Evolutionary conservation across 2,888 invertebrate species (phyloP).

Genomic region (Leptura quadrifasciata): DNA sequence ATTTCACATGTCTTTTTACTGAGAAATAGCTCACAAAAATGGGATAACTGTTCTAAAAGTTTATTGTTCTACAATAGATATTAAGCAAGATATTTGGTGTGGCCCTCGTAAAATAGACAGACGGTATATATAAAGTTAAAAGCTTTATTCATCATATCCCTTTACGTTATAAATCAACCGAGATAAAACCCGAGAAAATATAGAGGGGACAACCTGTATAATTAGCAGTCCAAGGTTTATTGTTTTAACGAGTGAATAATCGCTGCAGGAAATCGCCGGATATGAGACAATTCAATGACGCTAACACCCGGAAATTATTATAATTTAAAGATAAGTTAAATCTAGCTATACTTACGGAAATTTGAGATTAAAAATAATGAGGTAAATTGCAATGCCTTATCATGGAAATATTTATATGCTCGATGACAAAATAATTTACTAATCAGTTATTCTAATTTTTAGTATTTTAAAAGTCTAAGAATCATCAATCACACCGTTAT

Average conservation of each 20-base stretch:
- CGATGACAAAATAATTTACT: background rate
- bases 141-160: too few species aligned
- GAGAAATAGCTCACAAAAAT: too few species aligned
- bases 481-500: too few species aligned
- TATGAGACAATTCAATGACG: constrained; percentile 16
- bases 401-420: background rate
- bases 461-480: too few species aligned
- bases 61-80: too few species aligned
- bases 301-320: constrained; percentile 37
- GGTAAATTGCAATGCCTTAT: background rate
- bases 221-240: constrained; percentile 8
- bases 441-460: background rate
- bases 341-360: background rate
- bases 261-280: constrained; percentile 21
- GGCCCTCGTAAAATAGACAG: too few species aligned
- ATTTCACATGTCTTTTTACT: too few species aligned
- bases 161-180: too few species aligned
- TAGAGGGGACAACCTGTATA: background rate
- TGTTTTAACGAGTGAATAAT: constrained; percentile 24
- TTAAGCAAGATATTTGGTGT: too few species aligned
- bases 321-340: constrained; percentile 46
- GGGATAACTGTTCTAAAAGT: too few species aligned
- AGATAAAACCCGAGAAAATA: background rate
- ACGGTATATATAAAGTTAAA: too few species aligned
- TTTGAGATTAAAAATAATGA: background rate